Base-by-base conservation (phyloP, 2,113 vertebrate species). In the Albula glossodonta region DNA sequence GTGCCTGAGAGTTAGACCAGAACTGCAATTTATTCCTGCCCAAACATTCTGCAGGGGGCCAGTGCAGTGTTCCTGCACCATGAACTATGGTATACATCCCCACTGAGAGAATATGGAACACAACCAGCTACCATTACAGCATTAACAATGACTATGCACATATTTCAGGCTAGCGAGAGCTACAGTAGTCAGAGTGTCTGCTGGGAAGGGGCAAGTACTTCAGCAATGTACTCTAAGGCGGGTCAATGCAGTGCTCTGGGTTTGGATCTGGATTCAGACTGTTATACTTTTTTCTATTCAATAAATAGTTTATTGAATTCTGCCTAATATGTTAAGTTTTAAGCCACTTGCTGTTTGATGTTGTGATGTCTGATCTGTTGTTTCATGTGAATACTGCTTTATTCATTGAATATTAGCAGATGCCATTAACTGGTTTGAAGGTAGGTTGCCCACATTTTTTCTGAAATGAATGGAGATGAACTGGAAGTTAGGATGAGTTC, bases 121-220 rank as follows among this genome's bases (percentile, higher is more conserved):
- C 83, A 93, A 90, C 86, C 89, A 88, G 84, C 88, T 41, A 50
- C 91, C 94, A 93, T 94, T 92, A 93, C 91, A 91, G 91, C 87
- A 78, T 84, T 87, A 92, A 92, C 89, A 90, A 92, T 90, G 53
- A 85, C 89, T 89, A 82, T 86, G 88, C 87, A 90, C 88, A 87
- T 53, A 83, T 80, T 87, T 83, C 88, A 49, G 31, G 87, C 12
- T 53, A 9, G 86, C 74, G 52, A 50, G 56, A 74, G 31, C 70
- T 10, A 10, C 5, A 74, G 70, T 8, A 31, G 13, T 31, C 17
- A n/a, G 51, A 66, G n/a, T 4, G 12, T 6, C 11, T 74, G 25
- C n/a, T 25, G 70, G 70, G 25, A 19, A 9, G 70, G 70, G n/a
- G n/a, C 70, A 25, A n/a, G 70, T 7, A 10, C 10, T 74, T 31